These are phyloP conservation scores for Bambusicola thoracicus DNA, from an alignment of 2,113 vertebrate species.

Conservation along the genomic window DNA sequence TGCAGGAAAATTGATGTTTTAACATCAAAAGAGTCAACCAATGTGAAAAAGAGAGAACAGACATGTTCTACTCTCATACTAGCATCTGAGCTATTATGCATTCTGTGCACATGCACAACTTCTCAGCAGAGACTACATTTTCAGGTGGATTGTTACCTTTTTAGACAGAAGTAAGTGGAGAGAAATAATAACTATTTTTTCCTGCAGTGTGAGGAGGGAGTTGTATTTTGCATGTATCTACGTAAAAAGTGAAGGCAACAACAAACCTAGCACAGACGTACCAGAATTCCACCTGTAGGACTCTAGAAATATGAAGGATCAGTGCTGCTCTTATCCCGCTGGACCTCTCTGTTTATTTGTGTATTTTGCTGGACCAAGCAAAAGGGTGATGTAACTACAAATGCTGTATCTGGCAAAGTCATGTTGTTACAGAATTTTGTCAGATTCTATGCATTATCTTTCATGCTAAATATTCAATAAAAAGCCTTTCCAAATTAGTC, in stretches of 20 bases:
- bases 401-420: not conserved
- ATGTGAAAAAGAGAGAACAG: not conserved
- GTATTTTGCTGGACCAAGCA: not conserved
- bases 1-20: not conserved
- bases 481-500: not conserved
- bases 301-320: not conserved
- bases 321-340: not conserved
- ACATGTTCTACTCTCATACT: not conserved
- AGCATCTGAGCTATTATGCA: not conserved
- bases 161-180: not conserved
- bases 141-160: not conserved
- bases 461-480: not conserved
- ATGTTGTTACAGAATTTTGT: not conserved
- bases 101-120: not conserved
- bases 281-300: not conserved
- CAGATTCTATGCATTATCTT: not conserved
- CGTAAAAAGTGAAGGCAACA: not conserved
- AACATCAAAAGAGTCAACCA: not conserved
- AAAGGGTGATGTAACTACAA: not conserved
- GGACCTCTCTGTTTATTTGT: not conserved
- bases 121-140: not conserved
- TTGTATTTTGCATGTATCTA: not conserved
- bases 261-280: not conserved
- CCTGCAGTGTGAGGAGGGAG: not conserved
- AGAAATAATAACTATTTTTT: not conserved